These are phyloP conservation scores for Chaetura pelagica DNA, from an alignment of 2,113 vertebrate species.

Conservation along the genomic window DNA sequence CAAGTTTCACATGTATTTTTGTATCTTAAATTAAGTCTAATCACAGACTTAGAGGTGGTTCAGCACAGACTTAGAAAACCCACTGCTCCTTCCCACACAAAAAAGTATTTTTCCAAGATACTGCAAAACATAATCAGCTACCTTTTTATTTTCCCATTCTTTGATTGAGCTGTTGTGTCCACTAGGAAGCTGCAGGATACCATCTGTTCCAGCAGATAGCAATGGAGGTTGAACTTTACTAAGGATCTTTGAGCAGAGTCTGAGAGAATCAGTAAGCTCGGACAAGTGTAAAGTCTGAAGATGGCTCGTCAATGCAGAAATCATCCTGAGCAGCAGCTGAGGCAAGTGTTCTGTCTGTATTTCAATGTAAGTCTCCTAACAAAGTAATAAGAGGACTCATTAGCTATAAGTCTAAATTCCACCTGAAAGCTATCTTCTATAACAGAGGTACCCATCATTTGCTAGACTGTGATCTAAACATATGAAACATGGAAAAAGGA, in stretches of 20 bases:
- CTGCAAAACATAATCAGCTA: slow-evolving; percentile 45
- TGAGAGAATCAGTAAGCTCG: slow-evolving; percentile 93
- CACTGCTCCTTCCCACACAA: neutral
- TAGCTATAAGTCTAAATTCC: neutral
- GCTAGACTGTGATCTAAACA: neutral
- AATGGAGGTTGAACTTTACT: slow-evolving; percentile 97
- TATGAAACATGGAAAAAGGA: neutral
- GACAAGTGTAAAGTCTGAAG: slow-evolving; percentile 87
- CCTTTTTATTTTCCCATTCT: slow-evolving; percentile 88
- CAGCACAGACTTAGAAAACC: neutral
- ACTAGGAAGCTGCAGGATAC: slow-evolving; percentile 75
- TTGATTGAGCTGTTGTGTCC: slow-evolving; percentile 75
- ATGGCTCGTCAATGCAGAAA: slow-evolving; percentile 91
- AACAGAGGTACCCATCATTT: neutral
- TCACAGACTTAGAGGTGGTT: neutral
- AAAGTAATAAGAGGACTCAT: slow-evolving; percentile 22
- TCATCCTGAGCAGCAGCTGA: slow-evolving; percentile 93
- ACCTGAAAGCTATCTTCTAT: neutral
- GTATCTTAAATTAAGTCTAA: neutral
- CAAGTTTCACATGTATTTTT: neutral
- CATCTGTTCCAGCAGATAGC: slow-evolving; percentile 82
- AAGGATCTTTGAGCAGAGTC: slow-evolving; percentile 97
- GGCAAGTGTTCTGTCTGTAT: slow-evolving; percentile 98
- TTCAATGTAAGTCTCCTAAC: slow-evolving; percentile 97
- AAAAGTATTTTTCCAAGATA: neutral